phyloP scores from a whole-genome alignment of 2,113 vertebrate species.

The Poeciliopsis occidentalis region DNA sequence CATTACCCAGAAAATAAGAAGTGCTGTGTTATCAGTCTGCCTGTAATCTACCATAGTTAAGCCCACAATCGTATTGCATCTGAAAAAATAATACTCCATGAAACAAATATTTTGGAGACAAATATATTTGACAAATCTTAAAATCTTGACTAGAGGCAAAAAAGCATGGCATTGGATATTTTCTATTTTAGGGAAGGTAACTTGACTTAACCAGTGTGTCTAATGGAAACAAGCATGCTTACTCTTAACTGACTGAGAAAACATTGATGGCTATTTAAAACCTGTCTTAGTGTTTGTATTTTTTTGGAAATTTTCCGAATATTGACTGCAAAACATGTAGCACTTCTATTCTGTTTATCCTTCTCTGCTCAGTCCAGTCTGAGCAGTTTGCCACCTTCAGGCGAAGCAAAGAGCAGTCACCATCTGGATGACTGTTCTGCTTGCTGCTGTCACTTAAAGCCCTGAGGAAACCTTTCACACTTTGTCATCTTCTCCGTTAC shows the following conservation, averaged over 20 bases:
- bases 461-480: slow-evolving; percentile 47
- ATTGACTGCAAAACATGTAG: not conserved
- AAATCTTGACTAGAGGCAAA: too few species aligned
- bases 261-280: not conserved
- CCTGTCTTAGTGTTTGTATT: not conserved
- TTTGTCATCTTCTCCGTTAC: slow-evolving; percentile 48
- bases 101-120: too few species aligned
- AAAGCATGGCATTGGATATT: too few species aligned
- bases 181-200: not conserved
- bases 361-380: not conserved
- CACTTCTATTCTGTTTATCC: not conserved
- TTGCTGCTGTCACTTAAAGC: slow-evolving; percentile 40
- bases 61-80: too few species aligned
- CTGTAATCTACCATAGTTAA: too few species aligned
- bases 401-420: slow-evolving; percentile 39
- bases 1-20: too few species aligned
- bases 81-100: too few species aligned
- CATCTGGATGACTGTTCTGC: slow-evolving; percentile 35
- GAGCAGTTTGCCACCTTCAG: slow-evolving; percentile 26
- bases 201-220: not conserved
- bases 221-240: not conserved
- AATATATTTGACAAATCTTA: too few species aligned
- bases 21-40: too few species aligned
- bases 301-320: not conserved
- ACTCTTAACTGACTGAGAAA: not conserved